These are phyloP conservation scores for Sogatella furcifera DNA, from an alignment of 1,140 invertebrate genomes.

Conservation along the genomic window DNA sequence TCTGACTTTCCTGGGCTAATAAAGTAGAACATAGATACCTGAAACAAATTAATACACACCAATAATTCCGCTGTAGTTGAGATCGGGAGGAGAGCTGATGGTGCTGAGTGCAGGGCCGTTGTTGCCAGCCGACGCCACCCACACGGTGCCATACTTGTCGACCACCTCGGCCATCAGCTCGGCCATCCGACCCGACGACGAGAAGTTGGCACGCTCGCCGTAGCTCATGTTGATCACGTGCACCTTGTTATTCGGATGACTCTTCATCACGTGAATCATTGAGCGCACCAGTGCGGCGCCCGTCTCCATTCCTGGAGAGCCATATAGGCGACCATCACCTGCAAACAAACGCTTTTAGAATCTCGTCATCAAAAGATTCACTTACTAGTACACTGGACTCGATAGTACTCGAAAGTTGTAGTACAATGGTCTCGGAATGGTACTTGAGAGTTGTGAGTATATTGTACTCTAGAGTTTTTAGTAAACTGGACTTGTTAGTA, in stretches of 20 bases:
- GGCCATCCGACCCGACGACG: slow-evolving; percentile 80
- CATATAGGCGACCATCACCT: slow-evolving; percentile 71
- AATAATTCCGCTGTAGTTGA: slow-evolving; percentile 67
- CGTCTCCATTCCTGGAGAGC: slow-evolving; percentile 75
- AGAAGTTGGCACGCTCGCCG: slow-evolving; percentile 87
- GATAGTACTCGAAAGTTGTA: no score
- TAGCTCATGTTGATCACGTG: slow-evolving; percentile 98
- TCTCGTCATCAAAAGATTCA: no score
- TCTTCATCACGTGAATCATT: slow-evolving; percentile 75
- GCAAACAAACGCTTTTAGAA: neutral
- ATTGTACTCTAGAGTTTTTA: no score
- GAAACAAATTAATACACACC: slow-evolving; percentile 37
- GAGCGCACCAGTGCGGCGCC: slow-evolving; percentile 82
- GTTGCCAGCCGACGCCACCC: slow-evolving; percentile 89
- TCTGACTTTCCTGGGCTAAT: no score
- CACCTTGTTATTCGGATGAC: slow-evolving; percentile 39
- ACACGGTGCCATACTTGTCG: slow-evolving; percentile 83
- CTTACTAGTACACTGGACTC: no score
- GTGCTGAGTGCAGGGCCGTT: slow-evolving; percentile 88
- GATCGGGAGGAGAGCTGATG: slow-evolving; percentile 86
- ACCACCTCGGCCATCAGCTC: slow-evolving; percentile 82
- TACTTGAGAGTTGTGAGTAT: no score
- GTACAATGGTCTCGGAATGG: neutral
- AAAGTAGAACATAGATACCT: no score
- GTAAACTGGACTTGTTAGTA: no score